These are phyloP conservation scores for Chaetodon trifasciatus DNA, from an alignment of 2,797 vertebrate genomes.

Conservation along the genomic window DNA sequence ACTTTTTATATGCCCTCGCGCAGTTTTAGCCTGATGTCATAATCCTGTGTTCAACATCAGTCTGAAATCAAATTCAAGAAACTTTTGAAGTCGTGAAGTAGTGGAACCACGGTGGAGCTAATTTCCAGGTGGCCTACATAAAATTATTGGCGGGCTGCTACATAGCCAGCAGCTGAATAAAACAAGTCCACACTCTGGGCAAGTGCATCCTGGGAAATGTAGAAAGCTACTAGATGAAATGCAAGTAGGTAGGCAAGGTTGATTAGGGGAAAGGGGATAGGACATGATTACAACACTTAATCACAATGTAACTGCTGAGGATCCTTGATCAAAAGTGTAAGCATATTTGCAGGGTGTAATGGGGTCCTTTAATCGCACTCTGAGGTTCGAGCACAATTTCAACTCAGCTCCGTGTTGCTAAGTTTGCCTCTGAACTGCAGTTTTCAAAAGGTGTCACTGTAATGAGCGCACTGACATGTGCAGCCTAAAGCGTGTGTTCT, in stretches of 20 bases:
- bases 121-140: slow-evolving; percentile 64
- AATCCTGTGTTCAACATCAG: not conserved
- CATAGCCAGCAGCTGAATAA: slow-evolving; percentile 34
- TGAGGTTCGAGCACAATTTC: slow-evolving; percentile 22
- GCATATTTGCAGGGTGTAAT: slow-evolving; percentile 20
- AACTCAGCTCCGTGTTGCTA: slow-evolving; percentile 10
- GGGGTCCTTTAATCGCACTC: slow-evolving; percentile 40
- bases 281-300: slow-evolving; percentile 47
- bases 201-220: slow-evolving; percentile 50
- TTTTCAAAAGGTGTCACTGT: slow-evolving; percentile 2
- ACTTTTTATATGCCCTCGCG: not conserved
- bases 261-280: slow-evolving; percentile 21
- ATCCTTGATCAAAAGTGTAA: slow-evolving; percentile 39
- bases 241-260: slow-evolving; percentile 17
- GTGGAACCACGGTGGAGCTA: slow-evolving; percentile 23
- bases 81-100: slow-evolving; percentile 18
- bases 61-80: slow-evolving; percentile 13
- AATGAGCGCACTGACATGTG: not conserved
- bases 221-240: slow-evolving; percentile 44
- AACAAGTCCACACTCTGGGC: slow-evolving; percentile 23
- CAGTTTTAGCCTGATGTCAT: not conserved
- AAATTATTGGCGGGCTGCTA: slow-evolving; percentile 51
- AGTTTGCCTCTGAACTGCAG: slow-evolving; percentile 4
- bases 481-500: not conserved
- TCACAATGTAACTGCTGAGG: slow-evolving; percentile 43